phyloP scores from a whole-genome alignment of 2,113 vertebrate species.

The Takifugu bimaculatus region DNA sequence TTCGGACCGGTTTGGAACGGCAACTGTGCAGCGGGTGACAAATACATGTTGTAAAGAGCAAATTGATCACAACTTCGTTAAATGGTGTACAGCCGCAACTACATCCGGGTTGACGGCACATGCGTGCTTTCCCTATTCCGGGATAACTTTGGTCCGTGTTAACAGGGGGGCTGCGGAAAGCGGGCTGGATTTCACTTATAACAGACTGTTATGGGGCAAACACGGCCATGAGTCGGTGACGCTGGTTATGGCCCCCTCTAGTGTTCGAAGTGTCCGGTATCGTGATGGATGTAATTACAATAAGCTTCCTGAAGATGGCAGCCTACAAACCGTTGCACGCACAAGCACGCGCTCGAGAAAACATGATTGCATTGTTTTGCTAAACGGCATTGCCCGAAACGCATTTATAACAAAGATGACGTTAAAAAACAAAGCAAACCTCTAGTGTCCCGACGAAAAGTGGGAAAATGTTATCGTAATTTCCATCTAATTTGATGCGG shows the following conservation, averaged over 20 bases:
- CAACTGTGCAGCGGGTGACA: constrained; percentile 18
- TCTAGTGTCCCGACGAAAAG: too few species aligned
- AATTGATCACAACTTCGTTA: constrained; percentile 31
- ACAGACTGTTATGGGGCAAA: constrained; percentile 41
- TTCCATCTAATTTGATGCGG: too few species aligned
- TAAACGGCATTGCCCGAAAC: constrained; percentile 3
- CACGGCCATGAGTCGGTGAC: constrained; percentile 32
- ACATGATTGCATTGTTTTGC: constrained; percentile 13
- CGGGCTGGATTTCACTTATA: constrained; percentile 39
- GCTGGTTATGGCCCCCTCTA: constrained; percentile 56
- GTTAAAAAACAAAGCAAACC: background rate
- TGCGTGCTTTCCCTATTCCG: constrained; percentile 87
- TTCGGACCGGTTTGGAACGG: constrained; percentile 32
- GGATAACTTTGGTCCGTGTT: constrained; percentile 85
- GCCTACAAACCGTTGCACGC: constrained; percentile 8
- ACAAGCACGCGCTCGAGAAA: fast-evolving
- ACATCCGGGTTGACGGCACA: constrained; percentile 87
- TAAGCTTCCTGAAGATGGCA: constrained; percentile 51
- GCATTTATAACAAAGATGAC: background rate
- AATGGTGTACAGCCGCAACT: constrained; percentile 46
- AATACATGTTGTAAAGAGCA: background rate
- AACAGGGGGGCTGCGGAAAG: constrained; percentile 57
- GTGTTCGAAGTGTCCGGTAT: background rate
- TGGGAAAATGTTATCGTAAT: too few species aligned
- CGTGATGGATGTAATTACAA: background rate